Conservation (phyloP, 2,888 invertebrate genomes). For the Acleris sparsana region DNA sequence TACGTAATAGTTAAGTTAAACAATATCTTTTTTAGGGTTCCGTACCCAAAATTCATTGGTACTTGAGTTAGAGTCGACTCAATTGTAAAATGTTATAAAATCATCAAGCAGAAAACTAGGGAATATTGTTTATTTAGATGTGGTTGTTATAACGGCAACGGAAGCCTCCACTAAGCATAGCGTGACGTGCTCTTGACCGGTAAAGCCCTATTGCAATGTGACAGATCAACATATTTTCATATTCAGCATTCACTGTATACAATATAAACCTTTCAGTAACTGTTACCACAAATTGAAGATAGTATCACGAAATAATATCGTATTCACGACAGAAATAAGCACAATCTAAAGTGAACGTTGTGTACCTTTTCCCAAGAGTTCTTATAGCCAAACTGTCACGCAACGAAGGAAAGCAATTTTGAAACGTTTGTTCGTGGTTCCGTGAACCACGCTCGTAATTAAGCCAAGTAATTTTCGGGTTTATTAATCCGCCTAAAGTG, state of each 20-base stretch:
- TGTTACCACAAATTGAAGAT: too few relatives aligned
- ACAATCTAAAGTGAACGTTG: too few relatives aligned
- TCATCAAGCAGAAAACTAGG: background rate
- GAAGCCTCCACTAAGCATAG: background rate
- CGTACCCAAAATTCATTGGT: too few relatives aligned
- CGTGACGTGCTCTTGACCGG: background rate
- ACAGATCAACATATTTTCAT: background rate
- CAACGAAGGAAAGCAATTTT: background rate
- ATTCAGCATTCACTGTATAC: too few relatives aligned
- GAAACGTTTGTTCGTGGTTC: background rate
- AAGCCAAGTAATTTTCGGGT: slow-evolving; percentile 13
- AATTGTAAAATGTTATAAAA: background rate
- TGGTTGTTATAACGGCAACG: background rate
- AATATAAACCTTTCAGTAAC: too few relatives aligned
- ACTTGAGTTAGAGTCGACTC: too few relatives aligned
- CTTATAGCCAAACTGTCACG: slow-evolving; percentile 2
- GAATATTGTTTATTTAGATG: background rate
- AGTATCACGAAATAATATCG: too few relatives aligned
- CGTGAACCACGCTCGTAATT: slow-evolving; percentile 8
- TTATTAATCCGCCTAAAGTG: slow-evolving; percentile 15
- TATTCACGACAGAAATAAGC: too few relatives aligned
- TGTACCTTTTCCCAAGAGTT: background rate
- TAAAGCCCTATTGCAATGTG: background rate
- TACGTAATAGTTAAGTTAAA: too few relatives aligned
- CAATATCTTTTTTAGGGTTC: too few relatives aligned